These are phyloP conservation scores for Drosophila ficusphila DNA, from an alignment of 1,140 invertebrate genomes.

Conservation along the genomic window DNA sequence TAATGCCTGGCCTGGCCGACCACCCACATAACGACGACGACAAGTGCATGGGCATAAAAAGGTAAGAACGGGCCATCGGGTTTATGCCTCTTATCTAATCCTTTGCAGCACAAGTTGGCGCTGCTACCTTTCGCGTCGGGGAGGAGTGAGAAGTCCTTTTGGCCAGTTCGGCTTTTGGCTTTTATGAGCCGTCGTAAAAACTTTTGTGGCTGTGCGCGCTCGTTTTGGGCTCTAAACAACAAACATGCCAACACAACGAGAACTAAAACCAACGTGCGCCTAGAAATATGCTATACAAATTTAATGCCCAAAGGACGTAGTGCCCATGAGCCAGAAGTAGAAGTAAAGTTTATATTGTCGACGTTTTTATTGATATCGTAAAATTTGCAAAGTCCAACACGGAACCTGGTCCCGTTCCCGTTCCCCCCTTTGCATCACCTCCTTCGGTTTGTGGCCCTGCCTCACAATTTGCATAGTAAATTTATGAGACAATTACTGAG, in stretches of 20 bases:
- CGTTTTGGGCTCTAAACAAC: conserved; percentile 50
- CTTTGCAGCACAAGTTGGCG: conserved; percentile 67
- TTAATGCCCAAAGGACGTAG: conserved; percentile 43
- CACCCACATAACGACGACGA: conserved; percentile 55
- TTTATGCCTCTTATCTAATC: conserved; percentile 72
- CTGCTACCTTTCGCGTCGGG: conserved; percentile 36
- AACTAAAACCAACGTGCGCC: conserved; percentile 62
- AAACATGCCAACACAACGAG: conserved; percentile 37
- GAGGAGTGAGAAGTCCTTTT: conserved; percentile 16
- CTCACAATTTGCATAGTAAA: conserved; percentile 82
- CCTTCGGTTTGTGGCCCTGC: conserved; percentile 17
- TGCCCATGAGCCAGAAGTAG: conserved; percentile 58
- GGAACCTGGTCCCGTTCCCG: conserved; percentile 37
- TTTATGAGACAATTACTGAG: conserved; percentile 82
- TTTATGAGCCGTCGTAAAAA: conserved; percentile 76
- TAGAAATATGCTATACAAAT: conserved; percentile 71
- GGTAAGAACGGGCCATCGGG: conserved; percentile 42
- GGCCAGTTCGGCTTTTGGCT: conserved; percentile 58
- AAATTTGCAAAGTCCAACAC: conserved; percentile 74
- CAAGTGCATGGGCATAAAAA: conserved; percentile 77
- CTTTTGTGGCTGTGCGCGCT: conserved; percentile 61
- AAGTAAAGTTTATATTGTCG: conserved; percentile 83
- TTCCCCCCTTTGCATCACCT: background rate
- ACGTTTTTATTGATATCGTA: conserved; percentile 83
- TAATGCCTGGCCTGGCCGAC: conserved; percentile 7